phyloP scores from a whole-genome alignment of 2,888 invertebrate genomes.

The Campoplex nolae region DNA sequence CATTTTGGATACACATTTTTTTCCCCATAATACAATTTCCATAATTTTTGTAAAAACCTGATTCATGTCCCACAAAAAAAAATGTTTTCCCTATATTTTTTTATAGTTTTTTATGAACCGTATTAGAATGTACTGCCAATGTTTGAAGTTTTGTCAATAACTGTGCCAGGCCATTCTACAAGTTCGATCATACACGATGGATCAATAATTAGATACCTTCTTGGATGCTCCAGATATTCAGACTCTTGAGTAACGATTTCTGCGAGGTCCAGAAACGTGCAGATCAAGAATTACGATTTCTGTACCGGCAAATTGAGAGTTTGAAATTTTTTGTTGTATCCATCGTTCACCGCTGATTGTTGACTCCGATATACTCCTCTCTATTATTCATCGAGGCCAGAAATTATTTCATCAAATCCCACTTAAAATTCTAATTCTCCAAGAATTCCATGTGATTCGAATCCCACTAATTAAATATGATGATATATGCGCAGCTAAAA shows the following conservation, averaged over 20 bases:
- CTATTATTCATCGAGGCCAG: constrained; percentile 11
- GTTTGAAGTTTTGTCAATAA: neutral
- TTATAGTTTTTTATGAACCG: neutral
- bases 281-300: constrained; percentile 37
- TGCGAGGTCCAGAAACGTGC: constrained; percentile 18
- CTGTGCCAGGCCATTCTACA: constrained; percentile 10
- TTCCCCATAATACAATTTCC: too few relatives aligned
- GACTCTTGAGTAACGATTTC: constrained; percentile 45
- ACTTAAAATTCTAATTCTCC: constrained; percentile 6
- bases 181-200: constrained; percentile 41
- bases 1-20: neutral
- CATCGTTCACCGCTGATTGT: constrained; percentile 1
- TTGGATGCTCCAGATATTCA: constrained; percentile 42
- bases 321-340: constrained; percentile 12
- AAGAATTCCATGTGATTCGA: constrained; percentile 6
- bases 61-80: neutral
- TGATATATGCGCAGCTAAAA: constrained; percentile 1
- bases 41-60: neutral
- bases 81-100: neutral
- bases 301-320: constrained; percentile 26
- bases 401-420: constrained; percentile 6
- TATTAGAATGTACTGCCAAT: neutral
- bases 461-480: constrained; percentile 2
- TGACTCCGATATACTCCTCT: constrained; percentile 7
- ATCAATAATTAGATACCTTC: constrained; percentile 57